Base-by-base conservation (phyloP, 2,888 invertebrate species). In the Pantelozetes paolii region DNA sequence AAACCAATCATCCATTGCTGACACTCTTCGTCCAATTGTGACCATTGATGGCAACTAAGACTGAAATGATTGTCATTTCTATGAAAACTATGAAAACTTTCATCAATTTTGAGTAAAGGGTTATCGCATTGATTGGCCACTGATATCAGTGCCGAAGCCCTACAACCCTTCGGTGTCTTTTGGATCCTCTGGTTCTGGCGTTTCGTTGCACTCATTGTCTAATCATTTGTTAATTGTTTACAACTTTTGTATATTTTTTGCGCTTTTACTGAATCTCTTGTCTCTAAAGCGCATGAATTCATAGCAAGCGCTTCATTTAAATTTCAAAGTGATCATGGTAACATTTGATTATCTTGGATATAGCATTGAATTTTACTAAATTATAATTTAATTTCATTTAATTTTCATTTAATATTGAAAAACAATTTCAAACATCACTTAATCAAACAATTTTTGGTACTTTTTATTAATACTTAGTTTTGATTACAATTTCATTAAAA, bases 1-100 rank as follows among this genome's bases (percentile, higher is more conserved):
- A 93, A 84, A 79, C 88, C 85, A 79, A 90, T 88, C 64, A 89
- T 86, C 89, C 90, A 91, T 45, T 88, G 84, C 42, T 87, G 81
- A 9, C 86, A 84, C 75, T 83, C 83, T 72, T 73, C 57, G 23
- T 57, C 30, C 8, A 75, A 11, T 54, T 75, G n/a, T 48, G 30
- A 23, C 74, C 74, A 74, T 30, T 20, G 72, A 50, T 71, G 71
- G 72, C 42, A 70, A 3, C 6, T 28, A 3, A 74, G n/a, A 20
- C 20, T 20, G n/a, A 74, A 36, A 42, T 42, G 15, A 0, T 54
- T 2, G 9, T 50, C 18, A 28, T 74, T 50, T 18, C 59, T 13
- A 15, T n/a, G 18, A 23, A 40, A 67, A 6, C 23, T 3, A 20
- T 11, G 13, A 36, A 42, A 67, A 36, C 20, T 42, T 11, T 11